Conservation (phyloP, 1,140 invertebrate genomes). For the Parapsyche elsis region DNA sequence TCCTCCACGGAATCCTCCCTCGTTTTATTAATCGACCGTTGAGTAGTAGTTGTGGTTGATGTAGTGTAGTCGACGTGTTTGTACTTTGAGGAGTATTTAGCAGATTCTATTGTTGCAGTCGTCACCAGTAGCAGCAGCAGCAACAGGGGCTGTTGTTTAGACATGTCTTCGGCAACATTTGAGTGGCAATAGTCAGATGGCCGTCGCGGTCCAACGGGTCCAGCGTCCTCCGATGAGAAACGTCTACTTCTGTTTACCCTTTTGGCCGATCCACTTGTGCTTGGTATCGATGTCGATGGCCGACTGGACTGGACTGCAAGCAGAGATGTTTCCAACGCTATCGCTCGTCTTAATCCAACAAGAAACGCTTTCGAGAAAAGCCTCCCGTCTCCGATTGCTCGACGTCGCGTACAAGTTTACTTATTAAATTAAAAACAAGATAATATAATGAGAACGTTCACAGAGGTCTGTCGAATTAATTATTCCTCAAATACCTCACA, state of each 20-base stretch:
- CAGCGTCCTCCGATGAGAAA: neutral
- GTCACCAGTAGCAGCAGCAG: slow-evolving; percentile 21
- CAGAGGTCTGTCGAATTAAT: no score
- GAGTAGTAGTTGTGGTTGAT: neutral
- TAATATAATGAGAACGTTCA: no score
- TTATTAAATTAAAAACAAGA: no score
- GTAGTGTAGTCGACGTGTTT: slow-evolving; percentile 33
- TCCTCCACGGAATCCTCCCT: slow-evolving; percentile 17
- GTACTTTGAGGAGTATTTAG: slow-evolving; percentile 52
- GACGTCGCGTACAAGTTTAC: slow-evolving; percentile 6
- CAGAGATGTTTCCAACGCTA: slow-evolving; percentile 1
- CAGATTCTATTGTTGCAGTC: neutral
- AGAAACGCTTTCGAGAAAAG: neutral
- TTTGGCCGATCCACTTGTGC: slow-evolving; percentile 2
- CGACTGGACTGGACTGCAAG: neutral
- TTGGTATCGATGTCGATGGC: neutral
- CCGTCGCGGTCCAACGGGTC: neutral
- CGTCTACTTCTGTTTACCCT: neutral
- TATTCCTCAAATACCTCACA: no score
- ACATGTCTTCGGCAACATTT: slow-evolving; percentile 34
- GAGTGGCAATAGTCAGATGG: neutral
- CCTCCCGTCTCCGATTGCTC: neutral
- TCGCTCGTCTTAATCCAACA: neutral
- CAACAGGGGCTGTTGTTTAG: neutral
- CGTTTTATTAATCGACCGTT: neutral